Percentiles rank a stretch among this genome's conserved stretches.
These are phyloP conservation scores for Sphaerophoria taeniata DNA, from an alignment of 2,888 invertebrate species.

Conservation along the genomic window DNA sequence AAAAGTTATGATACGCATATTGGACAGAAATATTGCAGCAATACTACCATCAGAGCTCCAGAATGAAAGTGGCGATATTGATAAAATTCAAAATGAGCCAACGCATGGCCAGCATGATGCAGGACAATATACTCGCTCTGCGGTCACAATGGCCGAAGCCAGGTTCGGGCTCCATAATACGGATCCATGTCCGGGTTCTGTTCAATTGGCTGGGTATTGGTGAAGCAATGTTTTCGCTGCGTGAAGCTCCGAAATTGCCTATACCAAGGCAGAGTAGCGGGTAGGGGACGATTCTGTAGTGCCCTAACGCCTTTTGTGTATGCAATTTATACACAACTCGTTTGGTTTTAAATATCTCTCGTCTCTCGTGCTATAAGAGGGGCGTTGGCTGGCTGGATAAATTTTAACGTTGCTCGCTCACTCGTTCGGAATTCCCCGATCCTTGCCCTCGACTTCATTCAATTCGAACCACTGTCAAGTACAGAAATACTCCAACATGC, in stretches of 20 bases:
- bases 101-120: constrained; percentile 7
- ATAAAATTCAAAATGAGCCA: background rate
- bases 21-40: constrained; percentile 53
- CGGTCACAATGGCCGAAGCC: constrained; percentile 31
- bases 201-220: constrained; percentile 48
- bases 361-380: constrained; percentile 67
- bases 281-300: background rate
- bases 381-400: constrained; percentile 74
- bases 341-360: constrained; percentile 69
- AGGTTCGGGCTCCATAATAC: no score
- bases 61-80: background rate
- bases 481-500: constrained; percentile 3
- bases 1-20: constrained; percentile 72
- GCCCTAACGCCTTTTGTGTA: constrained; percentile 24
- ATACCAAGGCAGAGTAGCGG: background rate
- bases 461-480: constrained; percentile 30
- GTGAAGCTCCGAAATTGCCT: constrained; percentile 31
- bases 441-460: background rate
- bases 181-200: background rate
- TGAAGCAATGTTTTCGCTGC: constrained; percentile 38
- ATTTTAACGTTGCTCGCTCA: constrained; percentile 55
- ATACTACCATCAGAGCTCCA: constrained; percentile 30
- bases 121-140: constrained; percentile 39
- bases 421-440: background rate
- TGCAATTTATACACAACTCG: constrained; percentile 73